phyloP scores from a whole-genome alignment of 2,888 invertebrate genomes.

The Mermis nigrescens region DNA sequence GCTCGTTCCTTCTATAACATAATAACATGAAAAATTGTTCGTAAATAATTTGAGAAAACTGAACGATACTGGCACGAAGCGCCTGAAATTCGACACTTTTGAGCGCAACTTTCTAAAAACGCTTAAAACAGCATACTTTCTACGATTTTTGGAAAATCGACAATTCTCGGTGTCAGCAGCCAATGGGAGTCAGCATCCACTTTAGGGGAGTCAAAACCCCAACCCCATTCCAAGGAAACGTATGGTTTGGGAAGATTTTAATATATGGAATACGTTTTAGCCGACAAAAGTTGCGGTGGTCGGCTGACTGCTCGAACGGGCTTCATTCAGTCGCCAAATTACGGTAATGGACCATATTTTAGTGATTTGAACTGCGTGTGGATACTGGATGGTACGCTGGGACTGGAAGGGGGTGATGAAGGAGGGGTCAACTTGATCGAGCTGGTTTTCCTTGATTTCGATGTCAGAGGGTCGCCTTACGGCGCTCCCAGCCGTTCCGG shows the following conservation, averaged over 20 bases:
- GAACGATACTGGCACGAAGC: no score
- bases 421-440: neutral
- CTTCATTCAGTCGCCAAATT: slow-evolving; percentile 25
- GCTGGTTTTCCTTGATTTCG: neutral
- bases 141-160: no score
- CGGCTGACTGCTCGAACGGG: slow-evolving; percentile 20
- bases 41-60: no score
- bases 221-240: neutral
- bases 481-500: neutral
- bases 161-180: no score
- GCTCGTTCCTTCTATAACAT: no score
- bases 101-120: no score
- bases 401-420: neutral
- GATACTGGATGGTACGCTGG: slow-evolving; percentile 23
- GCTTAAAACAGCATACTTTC: no score
- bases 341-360: slow-evolving; percentile 28
- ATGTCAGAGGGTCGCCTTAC: neutral
- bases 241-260: no score
- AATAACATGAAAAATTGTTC: no score
- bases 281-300: slow-evolving; percentile 13
- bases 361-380: slow-evolving; percentile 35
- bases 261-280: neutral
- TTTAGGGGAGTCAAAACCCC: neutral
- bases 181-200: neutral
- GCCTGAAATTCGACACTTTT: no score